Base-by-base conservation (phyloP, 2,888 invertebrate genomes). In the Venusia cambrica region DNA sequence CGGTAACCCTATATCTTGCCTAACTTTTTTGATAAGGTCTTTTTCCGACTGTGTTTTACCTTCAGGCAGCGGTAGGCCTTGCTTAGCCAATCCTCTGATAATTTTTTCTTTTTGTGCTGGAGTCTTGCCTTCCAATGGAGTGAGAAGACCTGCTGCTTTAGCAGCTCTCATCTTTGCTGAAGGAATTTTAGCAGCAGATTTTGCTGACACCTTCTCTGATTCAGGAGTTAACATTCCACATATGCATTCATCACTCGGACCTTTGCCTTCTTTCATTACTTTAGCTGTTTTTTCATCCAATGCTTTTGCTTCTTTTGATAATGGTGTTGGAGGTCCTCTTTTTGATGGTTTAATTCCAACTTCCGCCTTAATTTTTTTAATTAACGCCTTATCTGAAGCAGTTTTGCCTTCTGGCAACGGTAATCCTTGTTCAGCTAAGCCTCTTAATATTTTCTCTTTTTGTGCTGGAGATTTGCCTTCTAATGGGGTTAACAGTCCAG, bases 21-120 rank as follows among this genome's bases (percentile, higher is more conserved):
- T 41, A 5, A 66, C 48, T 27, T 60, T 61, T 0, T 45, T 27
- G 1, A 59, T 49, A 0, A 64, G 2, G 17, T 52, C 43, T 14
- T 38, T 52, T 30, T 68, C 64, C 0, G 66, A 62, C 2, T 51
- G 8, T 1, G 53, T 50, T 42, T 57, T 39, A 0, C 42, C 56
- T 27, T 56, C 52, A 1, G 63, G 61, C 2, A 64, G 21, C 0
- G 61, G 57, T 3, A 65, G 20, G 0, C 64, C 64, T 4, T 14
- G 10, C 18, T 30, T 38, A 1, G 48, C 57, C 5, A 60, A 35
- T 1, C 37, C 51, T 21, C 2, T 56, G 2, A 62, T 11, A 3
- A 57, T 54, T 10, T 51, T 53, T 27, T 22, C 34, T 58, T 36
- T 46, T 38, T 16, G 40, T 38, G 9, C 48, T 0, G 64, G 59